Evolutionary conservation across 1,140 invertebrate genomes (phyloP).

Genomic region (Micrasema minimum): DNA sequence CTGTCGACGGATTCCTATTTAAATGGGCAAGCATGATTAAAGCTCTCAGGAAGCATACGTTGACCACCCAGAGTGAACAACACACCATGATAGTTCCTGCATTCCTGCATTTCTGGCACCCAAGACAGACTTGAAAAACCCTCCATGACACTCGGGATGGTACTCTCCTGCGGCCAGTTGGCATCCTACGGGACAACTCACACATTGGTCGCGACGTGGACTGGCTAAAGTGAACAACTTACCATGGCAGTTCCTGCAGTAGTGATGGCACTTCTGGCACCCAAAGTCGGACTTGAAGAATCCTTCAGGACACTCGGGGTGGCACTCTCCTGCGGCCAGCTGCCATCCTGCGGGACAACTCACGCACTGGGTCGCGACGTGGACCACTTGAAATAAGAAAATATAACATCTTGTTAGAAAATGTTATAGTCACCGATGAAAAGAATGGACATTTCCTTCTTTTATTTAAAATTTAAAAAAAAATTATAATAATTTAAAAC

Average conservation of each 20-base stretch:
- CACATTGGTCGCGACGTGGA: conserved; percentile 87
- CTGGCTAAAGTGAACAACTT: no score
- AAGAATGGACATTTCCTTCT: no score
- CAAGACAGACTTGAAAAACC: conserved; percentile 82
- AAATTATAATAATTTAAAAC: no score
- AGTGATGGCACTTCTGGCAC: conserved; percentile 86
- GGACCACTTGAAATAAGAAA: conserved; percentile 67
- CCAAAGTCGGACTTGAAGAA: conserved; percentile 83
- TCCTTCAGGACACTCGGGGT: conserved; percentile 84
- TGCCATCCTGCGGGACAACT: conserved; percentile 81
- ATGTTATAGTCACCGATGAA: no score
- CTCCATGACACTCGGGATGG: conserved; percentile 84
- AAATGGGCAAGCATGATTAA: no score
- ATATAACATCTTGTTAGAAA: no score
- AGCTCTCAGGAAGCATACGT: no score
- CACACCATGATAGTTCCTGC: conserved; percentile 80
- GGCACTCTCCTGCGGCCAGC: conserved; percentile 82
- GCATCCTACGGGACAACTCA: conserved; percentile 81
- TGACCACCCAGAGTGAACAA: no score
- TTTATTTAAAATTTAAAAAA: no score
- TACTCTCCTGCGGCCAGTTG: conserved; percentile 83
- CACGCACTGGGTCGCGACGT: conserved; percentile 83
- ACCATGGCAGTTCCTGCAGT: conserved; percentile 84
- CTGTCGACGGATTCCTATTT: no score
- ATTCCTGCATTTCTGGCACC: conserved; percentile 86